Evolutionary conservation across 2,888 invertebrate species (phyloP).

Genomic region (Timandra comae): DNA sequence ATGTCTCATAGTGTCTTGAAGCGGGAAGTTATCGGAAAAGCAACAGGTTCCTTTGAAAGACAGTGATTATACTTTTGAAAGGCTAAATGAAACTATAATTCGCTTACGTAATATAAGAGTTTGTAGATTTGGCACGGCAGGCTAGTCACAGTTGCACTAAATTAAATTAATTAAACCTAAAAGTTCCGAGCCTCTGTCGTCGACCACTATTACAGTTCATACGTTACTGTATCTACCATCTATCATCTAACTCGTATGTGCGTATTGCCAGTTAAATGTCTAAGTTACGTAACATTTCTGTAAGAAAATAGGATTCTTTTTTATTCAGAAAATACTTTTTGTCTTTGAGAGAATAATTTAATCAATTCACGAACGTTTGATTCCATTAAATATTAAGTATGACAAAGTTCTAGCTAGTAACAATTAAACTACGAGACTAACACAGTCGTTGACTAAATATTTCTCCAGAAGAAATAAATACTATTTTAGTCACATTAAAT

Average conservation of each 20-base stretch:
- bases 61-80: constrained; percentile 21
- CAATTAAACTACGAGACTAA: constrained; percentile 56
- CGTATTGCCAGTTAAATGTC: constrained; percentile 63
- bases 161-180: constrained; percentile 19
- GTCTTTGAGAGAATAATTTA: constrained; percentile 49
- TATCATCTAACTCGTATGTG: constrained; percentile 52
- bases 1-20: constrained; percentile 21
- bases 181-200: constrained; percentile 26
- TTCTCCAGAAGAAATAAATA: constrained; percentile 38
- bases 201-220: constrained; percentile 27
- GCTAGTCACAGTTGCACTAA: constrained; percentile 31
- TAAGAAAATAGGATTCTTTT: constrained; percentile 73
- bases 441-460: constrained; percentile 59
- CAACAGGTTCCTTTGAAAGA: constrained; percentile 5
- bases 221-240: constrained; percentile 31
- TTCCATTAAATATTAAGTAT: constrained; percentile 50
- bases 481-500: constrained; percentile 37
- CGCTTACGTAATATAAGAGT: constrained; percentile 26
- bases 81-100: constrained; percentile 24
- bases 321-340: constrained; percentile 67
- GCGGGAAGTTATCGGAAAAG: constrained; percentile 28
- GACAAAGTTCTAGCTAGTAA: constrained; percentile 56
- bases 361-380: constrained; percentile 59
- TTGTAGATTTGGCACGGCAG: constrained; percentile 62
- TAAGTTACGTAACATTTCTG: constrained; percentile 60